Percentiles rank a stretch among this genome's conserved stretches.
phyloP scores from a whole-genome alignment of 2,797 vertebrate species.

The Alosa sapidissima region DNA sequence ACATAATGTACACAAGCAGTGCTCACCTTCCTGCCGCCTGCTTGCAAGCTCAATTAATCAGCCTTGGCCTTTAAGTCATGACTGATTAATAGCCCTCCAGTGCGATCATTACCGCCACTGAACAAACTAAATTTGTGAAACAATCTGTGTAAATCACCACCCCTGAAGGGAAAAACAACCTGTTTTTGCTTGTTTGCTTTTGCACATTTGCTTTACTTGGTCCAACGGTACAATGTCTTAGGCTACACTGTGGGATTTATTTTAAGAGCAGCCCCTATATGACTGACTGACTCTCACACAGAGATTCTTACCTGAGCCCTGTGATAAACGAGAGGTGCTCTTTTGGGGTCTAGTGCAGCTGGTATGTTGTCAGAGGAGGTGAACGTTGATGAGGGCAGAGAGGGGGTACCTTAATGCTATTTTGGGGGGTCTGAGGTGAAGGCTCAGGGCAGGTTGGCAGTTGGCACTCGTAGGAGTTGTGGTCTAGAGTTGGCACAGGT shows the following conservation, averaged over 20 bases:
- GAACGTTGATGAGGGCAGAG: not conserved
- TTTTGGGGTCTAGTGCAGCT: not conserved
- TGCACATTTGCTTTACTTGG: not conserved
- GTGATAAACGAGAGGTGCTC: not conserved
- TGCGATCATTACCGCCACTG: not conserved
- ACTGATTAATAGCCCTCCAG: conserved; percentile 44
- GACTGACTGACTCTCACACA: not conserved
- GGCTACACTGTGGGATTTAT: not conserved
- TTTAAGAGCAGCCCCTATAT: not conserved
- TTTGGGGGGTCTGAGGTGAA: not conserved
- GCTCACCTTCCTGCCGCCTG: not conserved
- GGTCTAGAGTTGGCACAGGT: not conserved
- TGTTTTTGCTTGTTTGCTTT: not conserved
- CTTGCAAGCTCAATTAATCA: conserved; percentile 40
- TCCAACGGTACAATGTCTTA: not conserved
- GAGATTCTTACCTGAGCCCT: not conserved
- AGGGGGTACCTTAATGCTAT: not conserved
- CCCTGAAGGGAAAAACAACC: not conserved
- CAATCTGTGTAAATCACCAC: conserved; percentile 18
- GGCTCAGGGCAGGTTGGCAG: not conserved
- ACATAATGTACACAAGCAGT: not conserved
- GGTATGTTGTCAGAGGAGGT: not conserved
- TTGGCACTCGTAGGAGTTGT: not conserved
- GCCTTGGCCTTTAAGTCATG: conserved; percentile 36
- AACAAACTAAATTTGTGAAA: conserved; percentile 22